Percentiles rank a stretch among this genome's conserved stretches.
phyloP scores from a whole-genome alignment of 2,113 vertebrate species.

The Serinus canaria region DNA sequence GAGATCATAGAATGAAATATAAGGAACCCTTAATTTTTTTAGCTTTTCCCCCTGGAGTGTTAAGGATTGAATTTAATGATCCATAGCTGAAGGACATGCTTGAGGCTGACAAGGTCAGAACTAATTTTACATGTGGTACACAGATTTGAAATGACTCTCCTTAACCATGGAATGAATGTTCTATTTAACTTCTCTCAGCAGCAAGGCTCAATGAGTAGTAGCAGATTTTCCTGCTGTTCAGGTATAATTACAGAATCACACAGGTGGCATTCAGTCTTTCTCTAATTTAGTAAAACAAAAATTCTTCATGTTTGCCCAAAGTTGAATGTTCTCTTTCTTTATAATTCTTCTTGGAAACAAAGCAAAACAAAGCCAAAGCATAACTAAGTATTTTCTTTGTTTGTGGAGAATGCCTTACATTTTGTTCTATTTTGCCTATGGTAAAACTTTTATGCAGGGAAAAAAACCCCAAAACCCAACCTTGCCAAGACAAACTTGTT shows the following conservation, averaged over 20 bases:
- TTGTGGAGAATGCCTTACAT: not conserved
- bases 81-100: constrained; percentile 47
- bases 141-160: constrained; percentile 49
- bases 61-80: constrained; percentile 62
- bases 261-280: constrained; percentile 14
- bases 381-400: not conserved
- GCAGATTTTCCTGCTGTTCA: constrained; percentile 47
- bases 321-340: not conserved
- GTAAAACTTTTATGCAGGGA: not conserved
- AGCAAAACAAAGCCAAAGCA: not conserved
- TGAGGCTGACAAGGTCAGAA: constrained; percentile 51
- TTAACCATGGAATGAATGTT: constrained; percentile 49
- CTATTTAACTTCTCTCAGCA: constrained; percentile 45
- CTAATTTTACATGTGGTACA: constrained; percentile 59
- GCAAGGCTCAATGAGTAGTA: constrained; percentile 5
- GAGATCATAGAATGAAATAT: not conserved
- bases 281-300: constrained; percentile 41
- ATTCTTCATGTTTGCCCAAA: not conserved
- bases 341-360: not conserved
- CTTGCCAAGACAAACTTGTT: not conserved
- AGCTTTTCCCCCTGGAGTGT: not conserved
- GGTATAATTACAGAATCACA: constrained; percentile 21
- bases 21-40: not conserved
- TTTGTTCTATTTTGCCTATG: not conserved
- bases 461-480: fast-evolving